Base-by-base conservation (phyloP, 1,140 invertebrate genomes). In the Condylostylus longicornis region DNA sequence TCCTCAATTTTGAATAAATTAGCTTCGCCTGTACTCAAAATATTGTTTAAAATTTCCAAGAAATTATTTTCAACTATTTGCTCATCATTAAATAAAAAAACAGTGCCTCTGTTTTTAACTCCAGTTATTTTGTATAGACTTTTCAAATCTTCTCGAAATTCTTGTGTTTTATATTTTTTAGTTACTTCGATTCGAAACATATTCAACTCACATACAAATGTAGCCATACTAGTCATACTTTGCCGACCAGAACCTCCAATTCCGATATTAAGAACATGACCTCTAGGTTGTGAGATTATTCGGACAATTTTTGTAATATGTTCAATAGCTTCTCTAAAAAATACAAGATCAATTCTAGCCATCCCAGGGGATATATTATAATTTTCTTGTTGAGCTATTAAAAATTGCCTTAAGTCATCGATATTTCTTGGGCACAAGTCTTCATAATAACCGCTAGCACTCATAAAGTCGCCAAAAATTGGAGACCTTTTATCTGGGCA, bases 191-290 rank as follows among this genome's bases (percentile, higher is more conserved):
- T 77, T 67, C 83, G 73, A 64, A 79, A 89, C 3, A 73, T 74
- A 31, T 63, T 69, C 47, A 77, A 77, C 48, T 83, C 76, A 58
- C 77, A 80, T 38, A 90, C 77, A 50, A 80, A 86, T 1, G 78
- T 73, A 1, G 81, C 75, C 2, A 91, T 53, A 14, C 74, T 67
- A 0, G 79, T 72, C 27, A 86, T 64, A 35, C 81, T 83, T 50
- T 85, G 81, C 6, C 86, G 65, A 0, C 86, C 87, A 47, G 78
- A 85, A n/a, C 88, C 86, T 35, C 83, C 82, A 42, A 86, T 80
- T 23, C 84, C 84, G 31, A 90, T 73, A 32, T 88, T 68, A 3
- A 89, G 63, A 70, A 85, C 73, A 62, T 89, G 77, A 4, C 86
- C 85, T 19, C 77, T 66, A 0, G 77, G 79, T 58, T 87, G 82